These are phyloP conservation scores for Drosophila miranda DNA, from an alignment of 1,140 invertebrate genomes.

Conservation along the genomic window DNA sequence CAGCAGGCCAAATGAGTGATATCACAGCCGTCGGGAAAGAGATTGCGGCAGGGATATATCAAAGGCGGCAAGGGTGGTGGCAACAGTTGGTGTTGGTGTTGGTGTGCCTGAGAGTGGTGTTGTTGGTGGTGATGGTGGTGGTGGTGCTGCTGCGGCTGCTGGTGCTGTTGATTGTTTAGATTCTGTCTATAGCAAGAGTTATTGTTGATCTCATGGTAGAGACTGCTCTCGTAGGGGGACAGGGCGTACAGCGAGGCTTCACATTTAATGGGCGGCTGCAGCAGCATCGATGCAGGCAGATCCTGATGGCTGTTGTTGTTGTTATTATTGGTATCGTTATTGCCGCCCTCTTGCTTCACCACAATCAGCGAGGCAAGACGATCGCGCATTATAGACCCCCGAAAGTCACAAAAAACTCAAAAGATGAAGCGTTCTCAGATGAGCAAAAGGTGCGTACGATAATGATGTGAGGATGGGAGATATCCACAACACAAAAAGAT, in stretches of 20 bases:
- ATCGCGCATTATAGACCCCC: constrained; percentile 76
- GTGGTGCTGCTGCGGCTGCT: constrained; percentile 6
- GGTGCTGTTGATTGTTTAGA: constrained; percentile 33
- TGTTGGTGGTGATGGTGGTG: constrained; percentile 10
- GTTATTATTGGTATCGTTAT: constrained; percentile 32
- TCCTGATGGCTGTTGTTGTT: constrained; percentile 31
- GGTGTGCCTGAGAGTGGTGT: constrained; percentile 13
- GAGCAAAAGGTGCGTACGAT: not conserved
- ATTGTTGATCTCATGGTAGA: constrained; percentile 70
- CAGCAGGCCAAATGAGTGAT: constrained; percentile 64
- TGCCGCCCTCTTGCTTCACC: constrained; percentile 78
- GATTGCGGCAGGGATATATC: constrained; percentile 77
- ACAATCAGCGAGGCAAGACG: constrained; percentile 81
- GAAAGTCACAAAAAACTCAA: constrained; percentile 16
- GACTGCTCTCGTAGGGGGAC: constrained; percentile 32
- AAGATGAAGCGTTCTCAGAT: not conserved
- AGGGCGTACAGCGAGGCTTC: constrained; percentile 49
- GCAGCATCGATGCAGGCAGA: constrained; percentile 15
- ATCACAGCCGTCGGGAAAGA: constrained; percentile 78
- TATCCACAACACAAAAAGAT: constrained; percentile 13
- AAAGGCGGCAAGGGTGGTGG: constrained; percentile 49
- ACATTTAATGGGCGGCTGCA: constrained; percentile 54
- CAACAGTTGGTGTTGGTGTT: constrained; percentile 24
- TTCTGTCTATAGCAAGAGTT: constrained; percentile 71
- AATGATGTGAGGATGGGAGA: not conserved